These are phyloP conservation scores for Psettodes erumei DNA, from an alignment of 2,113 vertebrate genomes.

Conservation along the genomic window DNA sequence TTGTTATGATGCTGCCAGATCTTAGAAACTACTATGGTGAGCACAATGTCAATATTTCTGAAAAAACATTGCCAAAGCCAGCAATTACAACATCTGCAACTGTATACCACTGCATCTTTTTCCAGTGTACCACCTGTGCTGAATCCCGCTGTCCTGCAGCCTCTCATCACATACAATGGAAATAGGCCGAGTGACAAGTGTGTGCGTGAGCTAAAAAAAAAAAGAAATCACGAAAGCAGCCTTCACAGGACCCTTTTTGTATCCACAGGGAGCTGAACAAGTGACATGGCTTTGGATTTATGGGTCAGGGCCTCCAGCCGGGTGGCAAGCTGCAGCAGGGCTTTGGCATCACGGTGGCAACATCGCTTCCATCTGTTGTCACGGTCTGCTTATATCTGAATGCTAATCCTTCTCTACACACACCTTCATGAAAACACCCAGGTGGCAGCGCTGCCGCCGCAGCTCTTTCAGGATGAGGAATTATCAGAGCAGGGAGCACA, in stretches of 20 bases:
- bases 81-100: conserved; percentile 14
- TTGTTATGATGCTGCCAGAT: no score
- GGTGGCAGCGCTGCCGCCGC: conserved; percentile 29
- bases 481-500: conserved; percentile 52
- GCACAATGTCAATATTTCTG: not conserved
- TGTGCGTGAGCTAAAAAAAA: conserved; percentile 31
- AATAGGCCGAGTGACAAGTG: conserved; percentile 57
- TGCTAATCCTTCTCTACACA: conserved; percentile 72
- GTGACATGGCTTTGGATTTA: conserved; percentile 74
- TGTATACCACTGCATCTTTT: not conserved
- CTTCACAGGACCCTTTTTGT: conserved; percentile 55
- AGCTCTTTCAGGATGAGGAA: conserved; percentile 64
- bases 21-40: not conserved
- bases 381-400: conserved; percentile 72
- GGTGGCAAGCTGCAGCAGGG: conserved; percentile 72
- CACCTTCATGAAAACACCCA: conserved; percentile 65
- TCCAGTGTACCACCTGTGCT: not conserved
- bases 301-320: conserved; percentile 73
- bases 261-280: conserved; percentile 61
- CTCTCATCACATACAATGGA: conserved; percentile 22
- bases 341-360: conserved; percentile 55
- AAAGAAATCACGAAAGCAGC: conserved; percentile 37
- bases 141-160: not conserved
- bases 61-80: no score
- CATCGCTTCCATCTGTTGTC: conserved; percentile 81